Evolutionary conservation across 2,113 vertebrate genomes (phyloP).

Genomic region (Pterophyllum scalare): DNA sequence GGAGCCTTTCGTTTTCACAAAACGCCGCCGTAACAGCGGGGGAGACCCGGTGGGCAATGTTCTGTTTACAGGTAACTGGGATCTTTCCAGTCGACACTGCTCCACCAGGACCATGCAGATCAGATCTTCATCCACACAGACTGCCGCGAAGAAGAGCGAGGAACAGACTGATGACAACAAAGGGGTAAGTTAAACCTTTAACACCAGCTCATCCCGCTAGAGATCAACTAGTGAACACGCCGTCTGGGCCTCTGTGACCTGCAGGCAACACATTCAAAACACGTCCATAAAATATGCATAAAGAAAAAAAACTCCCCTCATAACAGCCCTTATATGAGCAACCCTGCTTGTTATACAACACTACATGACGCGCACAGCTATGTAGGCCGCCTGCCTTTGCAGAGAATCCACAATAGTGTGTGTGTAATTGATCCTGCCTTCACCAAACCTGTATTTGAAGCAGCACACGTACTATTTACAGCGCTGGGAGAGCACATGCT

Average conservation of each 20-base stretch:
- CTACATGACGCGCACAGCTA: not conserved
- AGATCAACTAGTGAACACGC: not conserved
- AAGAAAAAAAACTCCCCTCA: not conserved
- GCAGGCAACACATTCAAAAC: not conserved
- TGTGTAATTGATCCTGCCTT: not conserved
- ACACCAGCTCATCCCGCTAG: not conserved
- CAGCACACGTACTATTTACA: not conserved
- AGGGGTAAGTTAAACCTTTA: conserved; percentile 60
- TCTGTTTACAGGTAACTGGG: conserved; percentile 40
- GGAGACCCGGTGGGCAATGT: not conserved
- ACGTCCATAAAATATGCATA: conserved; percentile 32
- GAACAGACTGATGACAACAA: conserved; percentile 35
- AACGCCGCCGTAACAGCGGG: not conserved
- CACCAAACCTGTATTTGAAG: not conserved
- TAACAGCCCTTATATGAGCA: not conserved
- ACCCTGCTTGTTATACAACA: conserved; percentile 45
- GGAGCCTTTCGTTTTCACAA: not conserved
- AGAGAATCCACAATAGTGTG: not conserved
- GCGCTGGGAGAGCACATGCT: not conserved
- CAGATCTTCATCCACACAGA: conserved; percentile 44
- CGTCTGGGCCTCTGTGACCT: not conserved
- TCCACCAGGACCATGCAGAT: conserved; percentile 46
- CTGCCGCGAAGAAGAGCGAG: conserved; percentile 43
- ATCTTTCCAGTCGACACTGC: not conserved
- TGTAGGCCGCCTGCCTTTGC: not conserved